A percentile compares a stretch with the other conserved stretches of the same genome.
Conservation (phyloP, 2,888 invertebrate species). For the Notodonta ziczac region DNA sequence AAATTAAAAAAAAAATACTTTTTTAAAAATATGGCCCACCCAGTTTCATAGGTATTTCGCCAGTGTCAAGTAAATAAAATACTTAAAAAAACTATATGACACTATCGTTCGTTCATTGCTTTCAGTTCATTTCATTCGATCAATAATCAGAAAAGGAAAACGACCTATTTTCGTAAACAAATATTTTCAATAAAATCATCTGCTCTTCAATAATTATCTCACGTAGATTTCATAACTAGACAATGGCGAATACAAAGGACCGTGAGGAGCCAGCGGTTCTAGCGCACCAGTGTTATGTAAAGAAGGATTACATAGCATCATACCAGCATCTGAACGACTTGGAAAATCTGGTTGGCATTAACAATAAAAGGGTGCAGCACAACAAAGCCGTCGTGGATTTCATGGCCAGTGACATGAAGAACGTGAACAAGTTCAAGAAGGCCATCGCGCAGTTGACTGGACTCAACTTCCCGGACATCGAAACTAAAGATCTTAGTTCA, state of each 20-base stretch:
- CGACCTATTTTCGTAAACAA: slow-evolving; percentile 33
- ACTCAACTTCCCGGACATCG: slow-evolving; percentile 74
- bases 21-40: too few species aligned
- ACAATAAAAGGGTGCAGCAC: slow-evolving; percentile 90
- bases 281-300: slow-evolving; percentile 86
- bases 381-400: slow-evolving; percentile 94
- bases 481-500: slow-evolving; percentile 63
- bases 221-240: slow-evolving; percentile 12
- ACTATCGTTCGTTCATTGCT: neutral
- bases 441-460: slow-evolving; percentile 86
- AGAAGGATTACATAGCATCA: slow-evolving; percentile 86
- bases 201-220: slow-evolving; percentile 6
- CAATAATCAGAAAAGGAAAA: slow-evolving; percentile 9
- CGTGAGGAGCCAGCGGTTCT: slow-evolving; percentile 83
- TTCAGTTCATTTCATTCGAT: slow-evolving; percentile 9
- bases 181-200: slow-evolving; percentile 12
- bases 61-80: too few species aligned
- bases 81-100: neutral
- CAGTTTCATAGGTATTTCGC: too few species aligned
- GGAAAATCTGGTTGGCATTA: slow-evolving; percentile 82
- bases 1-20: too few species aligned
- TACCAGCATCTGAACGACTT: slow-evolving; percentile 87
- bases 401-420: slow-evolving; percentile 89
- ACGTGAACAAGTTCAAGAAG: slow-evolving; percentile 89
- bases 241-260: slow-evolving; percentile 66